These are phyloP conservation scores for Salvelinus sp. DNA, from an alignment of 2,113 vertebrate genomes.

Conservation along the genomic window DNA sequence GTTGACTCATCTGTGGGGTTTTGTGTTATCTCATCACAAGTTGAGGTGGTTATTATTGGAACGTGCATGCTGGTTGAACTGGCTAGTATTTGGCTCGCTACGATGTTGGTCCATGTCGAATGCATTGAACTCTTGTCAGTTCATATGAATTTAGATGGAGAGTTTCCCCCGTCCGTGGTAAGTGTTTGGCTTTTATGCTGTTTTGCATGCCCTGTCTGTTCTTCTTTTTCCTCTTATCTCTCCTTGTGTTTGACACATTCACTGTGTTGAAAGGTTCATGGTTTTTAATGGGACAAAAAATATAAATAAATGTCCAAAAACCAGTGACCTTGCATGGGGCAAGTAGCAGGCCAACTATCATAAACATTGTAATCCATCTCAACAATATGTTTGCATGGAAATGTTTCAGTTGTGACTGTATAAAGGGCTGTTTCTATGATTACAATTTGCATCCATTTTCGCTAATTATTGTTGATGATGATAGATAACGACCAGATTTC, in stretches of 20 bases:
- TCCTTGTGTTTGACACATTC: slow-evolving; percentile 13
- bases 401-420: no score
- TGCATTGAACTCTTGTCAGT: slow-evolving; percentile 43
- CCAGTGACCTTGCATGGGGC: no score
- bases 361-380: neutral
- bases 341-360: no score
- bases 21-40: slow-evolving; percentile 16
- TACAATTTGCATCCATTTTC: no score
- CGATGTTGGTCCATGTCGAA: slow-evolving; percentile 47
- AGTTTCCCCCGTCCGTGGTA: slow-evolving; percentile 56
- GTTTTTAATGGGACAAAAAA: slow-evolving; percentile 9
- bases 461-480: neutral
- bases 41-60: slow-evolving; percentile 39
- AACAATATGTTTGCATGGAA: no score
- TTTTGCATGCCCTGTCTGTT: slow-evolving; percentile 40
- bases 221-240: slow-evolving; percentile 22
- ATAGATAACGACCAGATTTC: neutral
- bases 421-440: no score
- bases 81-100: slow-evolving; percentile 74
- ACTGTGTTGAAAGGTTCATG: slow-evolving; percentile 8
- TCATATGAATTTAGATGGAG: slow-evolving; percentile 42
- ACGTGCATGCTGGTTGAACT: slow-evolving; percentile 91
- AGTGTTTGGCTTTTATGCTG: slow-evolving; percentile 46
- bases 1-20: neutral
- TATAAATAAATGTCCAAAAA: no score